phyloP scores from a whole-genome alignment of 1,140 invertebrate species.

The Whitmania pigra region DNA sequence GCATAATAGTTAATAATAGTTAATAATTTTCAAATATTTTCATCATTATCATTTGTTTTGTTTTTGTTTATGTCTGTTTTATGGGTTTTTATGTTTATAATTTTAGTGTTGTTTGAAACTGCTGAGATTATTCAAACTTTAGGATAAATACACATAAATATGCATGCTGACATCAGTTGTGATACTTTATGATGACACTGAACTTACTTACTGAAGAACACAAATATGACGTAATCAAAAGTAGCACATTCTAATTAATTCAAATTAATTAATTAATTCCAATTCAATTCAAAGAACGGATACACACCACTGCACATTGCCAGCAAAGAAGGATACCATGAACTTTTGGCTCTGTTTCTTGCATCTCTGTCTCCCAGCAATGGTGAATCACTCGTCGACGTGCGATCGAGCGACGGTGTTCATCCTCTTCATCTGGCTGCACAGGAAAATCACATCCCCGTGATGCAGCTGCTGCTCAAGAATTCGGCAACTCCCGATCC shows the following conservation, averaged over 20 bases:
- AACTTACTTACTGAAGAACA: too few species aligned
- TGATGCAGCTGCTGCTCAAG: slow-evolving; percentile 77
- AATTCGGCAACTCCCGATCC: slow-evolving; percentile 40
- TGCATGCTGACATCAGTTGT: too few species aligned
- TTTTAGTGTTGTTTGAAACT: background rate
- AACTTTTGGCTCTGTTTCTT: slow-evolving; percentile 87
- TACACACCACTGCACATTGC: slow-evolving; percentile 92
- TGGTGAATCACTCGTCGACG: slow-evolving; percentile 34
- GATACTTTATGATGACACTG: too few species aligned
- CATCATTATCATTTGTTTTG: background rate
- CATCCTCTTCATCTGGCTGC: slow-evolving; percentile 81
- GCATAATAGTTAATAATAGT: too few species aligned
- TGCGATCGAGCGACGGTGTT: slow-evolving; percentile 53
- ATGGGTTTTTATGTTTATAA: background rate
- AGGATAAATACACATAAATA: too few species aligned
- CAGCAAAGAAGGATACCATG: slow-evolving; percentile 95
- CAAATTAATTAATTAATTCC: background rate
- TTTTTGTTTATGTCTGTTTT: too few species aligned
- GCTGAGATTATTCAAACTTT: background rate
- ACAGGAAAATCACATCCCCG: slow-evolving; percentile 84
- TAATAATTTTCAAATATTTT: background rate
- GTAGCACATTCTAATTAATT: too few species aligned
- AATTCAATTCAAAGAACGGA: slow-evolving; percentile 53
- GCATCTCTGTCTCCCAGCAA: slow-evolving; percentile 63
- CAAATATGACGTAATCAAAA: too few species aligned